phyloP scores from a whole-genome alignment of 2,888 invertebrate species.

The Penaeus monodon region DNA sequence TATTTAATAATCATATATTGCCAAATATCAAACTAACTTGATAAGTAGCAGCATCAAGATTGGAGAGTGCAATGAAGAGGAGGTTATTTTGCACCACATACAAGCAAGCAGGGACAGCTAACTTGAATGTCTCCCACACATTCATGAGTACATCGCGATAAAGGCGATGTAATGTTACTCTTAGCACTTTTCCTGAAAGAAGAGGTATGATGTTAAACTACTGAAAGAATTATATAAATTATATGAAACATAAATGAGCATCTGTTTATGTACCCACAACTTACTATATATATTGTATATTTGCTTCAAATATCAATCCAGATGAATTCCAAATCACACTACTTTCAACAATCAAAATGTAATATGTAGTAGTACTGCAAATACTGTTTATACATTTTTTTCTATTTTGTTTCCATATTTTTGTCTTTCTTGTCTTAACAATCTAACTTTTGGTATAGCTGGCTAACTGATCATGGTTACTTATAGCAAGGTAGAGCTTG shows the following conservation, averaged over 20 bases:
- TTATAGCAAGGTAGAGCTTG: too few relatives aligned
- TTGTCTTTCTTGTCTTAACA: too few relatives aligned
- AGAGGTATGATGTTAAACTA: not conserved
- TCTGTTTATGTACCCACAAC: not conserved
- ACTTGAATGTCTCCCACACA: slow-evolving; percentile 53
- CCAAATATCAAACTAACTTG: slow-evolving; percentile 55
- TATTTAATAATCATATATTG: not conserved
- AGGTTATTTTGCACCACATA: slow-evolving; percentile 66
- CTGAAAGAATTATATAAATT: not conserved
- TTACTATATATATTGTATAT: not conserved
- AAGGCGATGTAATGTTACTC: slow-evolving; percentile 34
- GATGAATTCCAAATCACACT: too few relatives aligned
- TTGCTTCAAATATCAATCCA: too few relatives aligned
- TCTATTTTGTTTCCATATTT: too few relatives aligned
- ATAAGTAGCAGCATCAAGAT: slow-evolving; percentile 66
- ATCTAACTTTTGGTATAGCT: too few relatives aligned
- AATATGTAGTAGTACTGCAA: too few relatives aligned
- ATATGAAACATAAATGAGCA: not conserved
- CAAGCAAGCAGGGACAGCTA: slow-evolving; percentile 60
- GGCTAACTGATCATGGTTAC: too few relatives aligned
- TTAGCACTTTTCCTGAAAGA: slow-evolving; percentile 33
- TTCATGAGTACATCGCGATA: slow-evolving; percentile 52
- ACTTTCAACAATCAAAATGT: too few relatives aligned
- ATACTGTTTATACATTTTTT: too few relatives aligned
- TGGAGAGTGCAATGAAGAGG: slow-evolving; percentile 65